Evolutionary conservation across 1,140 invertebrate genomes (phyloP).

Genomic region (Musca vetustissima): DNA sequence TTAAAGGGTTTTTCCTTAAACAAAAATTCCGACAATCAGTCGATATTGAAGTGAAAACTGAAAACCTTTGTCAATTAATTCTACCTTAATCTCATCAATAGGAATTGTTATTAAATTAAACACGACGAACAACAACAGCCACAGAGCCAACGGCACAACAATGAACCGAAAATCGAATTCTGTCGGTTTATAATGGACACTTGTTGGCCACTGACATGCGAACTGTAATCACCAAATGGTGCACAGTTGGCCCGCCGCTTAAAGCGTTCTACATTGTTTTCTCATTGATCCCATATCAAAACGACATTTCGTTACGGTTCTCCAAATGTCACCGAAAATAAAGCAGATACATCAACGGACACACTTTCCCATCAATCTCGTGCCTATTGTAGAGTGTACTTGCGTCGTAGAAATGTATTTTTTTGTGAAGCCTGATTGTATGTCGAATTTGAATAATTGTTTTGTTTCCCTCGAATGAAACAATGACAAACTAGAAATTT

Average conservation of each 20-base stretch:
- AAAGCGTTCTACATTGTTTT: no score
- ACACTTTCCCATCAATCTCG: no score
- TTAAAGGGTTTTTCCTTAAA: neutral
- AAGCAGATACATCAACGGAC: no score
- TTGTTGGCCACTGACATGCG: neutral
- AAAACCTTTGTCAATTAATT: slow-evolving; percentile 3
- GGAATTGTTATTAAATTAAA: neutral
- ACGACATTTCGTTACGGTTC: slow-evolving; percentile 8
- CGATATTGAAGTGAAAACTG: neutral
- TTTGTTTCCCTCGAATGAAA: no score
- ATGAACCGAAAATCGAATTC: neutral
- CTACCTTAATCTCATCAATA: slow-evolving; percentile 15
- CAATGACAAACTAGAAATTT: no score
- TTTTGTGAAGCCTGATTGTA: no score
- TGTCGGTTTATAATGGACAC: neutral
- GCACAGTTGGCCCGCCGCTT: no score
- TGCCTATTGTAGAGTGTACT: no score
- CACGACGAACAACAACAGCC: no score
- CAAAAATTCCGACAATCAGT: no score
- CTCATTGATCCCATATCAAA: slow-evolving; percentile 15
- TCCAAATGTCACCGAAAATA: neutral
- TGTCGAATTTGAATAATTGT: no score
- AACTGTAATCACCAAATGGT: neutral
- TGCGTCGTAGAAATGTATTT: no score
- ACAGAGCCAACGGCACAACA: neutral